Conservation (phyloP, 2,113 vertebrate species). For the Erpornis zantholeuca region DNA sequence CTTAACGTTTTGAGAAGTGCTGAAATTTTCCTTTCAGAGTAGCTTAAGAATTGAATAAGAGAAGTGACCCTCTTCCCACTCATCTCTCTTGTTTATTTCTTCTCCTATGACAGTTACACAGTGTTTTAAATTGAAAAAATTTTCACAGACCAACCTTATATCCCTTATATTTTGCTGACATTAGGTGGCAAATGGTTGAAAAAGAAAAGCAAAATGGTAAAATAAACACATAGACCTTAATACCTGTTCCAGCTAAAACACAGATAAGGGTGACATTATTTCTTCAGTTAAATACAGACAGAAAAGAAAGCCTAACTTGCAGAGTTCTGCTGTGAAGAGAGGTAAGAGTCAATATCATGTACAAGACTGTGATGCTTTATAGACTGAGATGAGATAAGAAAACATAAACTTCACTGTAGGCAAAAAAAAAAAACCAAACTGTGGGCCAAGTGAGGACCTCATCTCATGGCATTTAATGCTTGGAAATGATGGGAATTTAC, state of each 20-base stretch:
- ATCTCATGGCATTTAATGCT: neutral
- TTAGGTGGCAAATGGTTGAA: neutral
- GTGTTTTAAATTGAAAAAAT: neutral
- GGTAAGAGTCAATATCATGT: neutral
- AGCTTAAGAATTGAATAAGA: neutral
- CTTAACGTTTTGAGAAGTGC: neutral
- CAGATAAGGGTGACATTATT: neutral
- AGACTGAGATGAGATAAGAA: neutral
- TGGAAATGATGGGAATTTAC: neutral
- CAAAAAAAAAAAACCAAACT: neutral
- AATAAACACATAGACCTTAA: neutral
- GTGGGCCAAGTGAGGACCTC: rapidly evolving
- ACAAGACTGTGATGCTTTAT: rapidly evolving
- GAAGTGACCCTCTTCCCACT: neutral
- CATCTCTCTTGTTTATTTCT: neutral
- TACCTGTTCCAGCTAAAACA: neutral
- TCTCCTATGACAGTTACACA: neutral
- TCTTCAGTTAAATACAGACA: neutral
- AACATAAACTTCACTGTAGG: neutral
- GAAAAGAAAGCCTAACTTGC: neutral
- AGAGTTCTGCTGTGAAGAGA: neutral
- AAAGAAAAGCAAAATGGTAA: neutral
- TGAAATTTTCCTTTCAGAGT: neutral
- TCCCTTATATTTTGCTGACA: neutral
- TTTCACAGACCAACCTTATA: neutral